Conservation (phyloP, 2,888 invertebrate species). For the Liopterus haemorrhoidalis region DNA sequence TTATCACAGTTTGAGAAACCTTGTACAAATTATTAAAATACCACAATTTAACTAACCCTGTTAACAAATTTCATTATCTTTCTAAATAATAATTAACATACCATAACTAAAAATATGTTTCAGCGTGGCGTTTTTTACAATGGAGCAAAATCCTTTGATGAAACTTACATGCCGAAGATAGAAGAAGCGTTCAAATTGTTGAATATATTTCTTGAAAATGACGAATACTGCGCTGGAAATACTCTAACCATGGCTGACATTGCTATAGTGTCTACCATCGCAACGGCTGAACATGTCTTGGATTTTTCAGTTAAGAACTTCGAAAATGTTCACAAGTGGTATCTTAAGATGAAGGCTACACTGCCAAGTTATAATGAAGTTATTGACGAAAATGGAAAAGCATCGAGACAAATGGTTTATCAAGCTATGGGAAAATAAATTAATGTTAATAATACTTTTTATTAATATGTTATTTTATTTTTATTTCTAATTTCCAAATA, state of each 20-base stretch:
- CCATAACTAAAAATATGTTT: no score
- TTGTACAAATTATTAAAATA: no score
- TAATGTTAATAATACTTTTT: no score
- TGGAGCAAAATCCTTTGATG: slow-evolving; percentile 35
- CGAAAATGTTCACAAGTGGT: slow-evolving; percentile 14
- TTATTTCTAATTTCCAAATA: no score
- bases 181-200: slow-evolving; percentile 48
- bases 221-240: slow-evolving; percentile 45
- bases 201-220: slow-evolving; percentile 45
- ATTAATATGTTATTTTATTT: no score
- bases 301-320: slow-evolving; percentile 15
- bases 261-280: slow-evolving; percentile 47
- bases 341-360: slow-evolving; percentile 12
- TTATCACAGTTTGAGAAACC: no score
- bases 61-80: no score
- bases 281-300: slow-evolving; percentile 37
- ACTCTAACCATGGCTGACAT: slow-evolving; percentile 48
- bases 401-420: slow-evolving; percentile 6
- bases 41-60: no score
- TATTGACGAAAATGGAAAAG: slow-evolving; percentile 13
- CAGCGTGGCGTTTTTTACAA: no score
- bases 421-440: no score
- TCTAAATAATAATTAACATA: no score
- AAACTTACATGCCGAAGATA: slow-evolving; percentile 48
- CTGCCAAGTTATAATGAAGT: slow-evolving; percentile 15